Base-by-base conservation (phyloP, 2,113 vertebrate species). In the Xiphophorus maculatus region DNA sequence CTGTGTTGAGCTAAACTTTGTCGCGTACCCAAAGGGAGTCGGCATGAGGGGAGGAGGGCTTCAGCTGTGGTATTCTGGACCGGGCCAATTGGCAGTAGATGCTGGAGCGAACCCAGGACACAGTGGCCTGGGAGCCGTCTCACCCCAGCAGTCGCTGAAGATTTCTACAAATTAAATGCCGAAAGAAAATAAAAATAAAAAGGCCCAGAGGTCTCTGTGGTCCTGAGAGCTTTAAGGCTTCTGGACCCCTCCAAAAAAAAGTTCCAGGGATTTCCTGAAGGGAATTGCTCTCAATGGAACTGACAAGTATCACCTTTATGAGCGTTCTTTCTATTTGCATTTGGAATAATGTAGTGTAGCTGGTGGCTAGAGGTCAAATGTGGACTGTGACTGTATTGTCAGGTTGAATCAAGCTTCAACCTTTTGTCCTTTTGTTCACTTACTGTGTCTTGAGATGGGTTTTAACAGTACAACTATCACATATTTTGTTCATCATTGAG, bases 21-120 rank as follows among this genome's bases (percentile, higher is more conserved):
- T 74, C 65, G 1, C 25, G 0, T 40, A 37, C 11, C 62, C 75
- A 63, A 74, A 60, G 54, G 54, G 48, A 65, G 61, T 30, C 72
- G 63, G 58, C 54, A 30, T 48, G 54, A n/a, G 30, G 33, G 63
- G 29, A 10, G 51, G 51, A n/a, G 51, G 51, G 51, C 8, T 76
- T 78, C 70, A 32, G 83, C 82, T 66, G 58, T 54, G 44, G 71
- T 63, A 75, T 79, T 83, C 61, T 67, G 40, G 13, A 17, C 33
- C 35, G 22, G 70, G 73, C 74, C 79, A 74, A n/a, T 5, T 79
- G 82, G 74, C 66, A 75, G 60, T 65, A 68, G 66, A 85, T 54
- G 37, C 66, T 73, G 74, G 78, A 75, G 65, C 19, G 51, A 60
- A 72, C 30, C 82, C 73, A 82, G 51, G 28, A 76, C 66, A 66